Evolutionary conservation across 2,113 vertebrate genomes (phyloP).

Genomic region (Melanotaenia duboulayi): DNA sequence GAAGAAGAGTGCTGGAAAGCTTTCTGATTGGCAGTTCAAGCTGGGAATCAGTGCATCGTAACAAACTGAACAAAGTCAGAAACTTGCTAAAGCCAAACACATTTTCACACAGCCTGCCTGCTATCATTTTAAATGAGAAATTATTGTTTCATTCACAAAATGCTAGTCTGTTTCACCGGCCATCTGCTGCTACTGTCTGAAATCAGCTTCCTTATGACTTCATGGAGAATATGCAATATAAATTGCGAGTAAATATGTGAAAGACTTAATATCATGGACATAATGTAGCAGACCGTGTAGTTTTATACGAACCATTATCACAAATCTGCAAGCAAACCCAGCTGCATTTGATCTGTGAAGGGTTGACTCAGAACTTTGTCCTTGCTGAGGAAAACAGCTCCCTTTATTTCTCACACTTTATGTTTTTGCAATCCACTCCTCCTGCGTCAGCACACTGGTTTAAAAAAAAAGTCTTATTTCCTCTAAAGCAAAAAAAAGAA

Average conservation of each 20-base stretch:
- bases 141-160: slow-evolving; percentile 12
- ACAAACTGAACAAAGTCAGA: slow-evolving; percentile 8
- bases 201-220: background rate
- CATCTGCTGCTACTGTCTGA: slow-evolving; percentile 18
- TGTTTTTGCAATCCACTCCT: slow-evolving; percentile 16
- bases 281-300: background rate
- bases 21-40: slow-evolving; percentile 12
- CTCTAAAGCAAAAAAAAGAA: background rate
- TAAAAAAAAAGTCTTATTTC: background rate
- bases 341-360: slow-evolving; percentile 2
- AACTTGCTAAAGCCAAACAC: slow-evolving; percentile 6
- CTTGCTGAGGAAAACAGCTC: background rate
- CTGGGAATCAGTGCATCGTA: background rate
- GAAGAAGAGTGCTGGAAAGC: background rate
- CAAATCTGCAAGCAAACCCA: background rate
- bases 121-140: slow-evolving; percentile 1
- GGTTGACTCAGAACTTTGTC: background rate
- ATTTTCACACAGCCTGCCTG: slow-evolving; percentile 15
- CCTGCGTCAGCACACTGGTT: slow-evolving; percentile 6
- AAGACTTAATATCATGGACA: background rate
- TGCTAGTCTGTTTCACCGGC: background rate
- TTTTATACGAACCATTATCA: background rate
- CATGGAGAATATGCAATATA: background rate
- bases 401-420: slow-evolving; percentile 23
- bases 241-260: background rate